These are phyloP conservation scores for Neolamprologus longior DNA, from an alignment of 2,113 vertebrate genomes.

Conservation along the genomic window DNA sequence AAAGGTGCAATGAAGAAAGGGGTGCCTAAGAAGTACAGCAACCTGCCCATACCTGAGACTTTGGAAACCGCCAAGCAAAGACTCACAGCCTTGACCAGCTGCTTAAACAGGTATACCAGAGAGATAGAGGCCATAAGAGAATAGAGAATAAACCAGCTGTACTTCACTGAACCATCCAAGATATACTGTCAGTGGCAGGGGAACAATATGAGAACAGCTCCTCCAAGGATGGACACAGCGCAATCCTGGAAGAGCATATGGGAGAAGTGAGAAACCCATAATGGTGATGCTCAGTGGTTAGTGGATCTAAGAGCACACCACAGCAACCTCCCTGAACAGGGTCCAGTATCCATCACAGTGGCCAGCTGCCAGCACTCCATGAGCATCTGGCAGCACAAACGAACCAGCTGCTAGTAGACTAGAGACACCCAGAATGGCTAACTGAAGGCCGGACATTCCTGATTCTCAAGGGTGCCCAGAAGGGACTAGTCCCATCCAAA, in stretches of 20 bases:
- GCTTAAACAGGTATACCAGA: neutral
- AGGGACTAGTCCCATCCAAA: neutral
- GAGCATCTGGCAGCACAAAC: neutral
- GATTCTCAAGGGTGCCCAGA: neutral
- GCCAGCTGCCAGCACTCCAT: neutral
- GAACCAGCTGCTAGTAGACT: neutral
- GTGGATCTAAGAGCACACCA: neutral
- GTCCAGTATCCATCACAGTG: neutral
- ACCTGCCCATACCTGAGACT: neutral
- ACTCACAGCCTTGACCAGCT: neutral
- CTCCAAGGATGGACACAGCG: neutral
- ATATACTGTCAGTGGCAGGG: neutral
- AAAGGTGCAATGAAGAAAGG: neutral
- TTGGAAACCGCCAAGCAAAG: neutral
- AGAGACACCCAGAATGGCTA: neutral
- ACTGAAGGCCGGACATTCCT: neutral
- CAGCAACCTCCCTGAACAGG: neutral
- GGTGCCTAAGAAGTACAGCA: neutral
- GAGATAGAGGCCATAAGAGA: neutral
- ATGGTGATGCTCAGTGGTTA: neutral
- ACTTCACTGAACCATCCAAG: neutral
- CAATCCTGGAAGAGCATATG: neutral
- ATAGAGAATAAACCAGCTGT: neutral
- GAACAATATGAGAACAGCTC: neutral
- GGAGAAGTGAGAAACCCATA: neutral